Conservation (phyloP, 2,113 vertebrate species). For the Reinhardtius hippoglossoides region DNA sequence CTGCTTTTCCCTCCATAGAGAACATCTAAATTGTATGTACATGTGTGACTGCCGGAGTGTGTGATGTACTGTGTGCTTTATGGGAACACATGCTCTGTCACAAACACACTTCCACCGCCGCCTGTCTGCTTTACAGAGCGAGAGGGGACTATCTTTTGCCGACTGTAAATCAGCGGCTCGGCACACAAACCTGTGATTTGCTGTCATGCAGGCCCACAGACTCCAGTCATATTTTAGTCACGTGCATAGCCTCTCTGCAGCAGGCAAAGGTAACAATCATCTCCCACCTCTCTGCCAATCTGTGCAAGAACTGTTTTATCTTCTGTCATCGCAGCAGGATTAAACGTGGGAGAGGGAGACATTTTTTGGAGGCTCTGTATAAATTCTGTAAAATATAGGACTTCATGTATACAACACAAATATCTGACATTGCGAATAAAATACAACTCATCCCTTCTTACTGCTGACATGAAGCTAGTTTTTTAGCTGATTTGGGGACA, state of each 20-base stretch:
- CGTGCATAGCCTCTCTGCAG: slow-evolving; percentile 12
- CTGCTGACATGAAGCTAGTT: slow-evolving; percentile 44
- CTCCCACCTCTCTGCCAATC: slow-evolving; percentile 28
- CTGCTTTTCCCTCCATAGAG: neutral
- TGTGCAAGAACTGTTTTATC: slow-evolving; percentile 36
- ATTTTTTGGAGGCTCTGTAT: neutral
- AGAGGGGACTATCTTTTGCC: neutral
- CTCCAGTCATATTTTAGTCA: slow-evolving; percentile 34
- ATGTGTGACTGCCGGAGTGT: slow-evolving; percentile 21
- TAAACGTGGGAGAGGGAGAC: neutral
- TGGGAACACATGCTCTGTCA: slow-evolving; percentile 37
- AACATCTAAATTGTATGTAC: slow-evolving; percentile 23
- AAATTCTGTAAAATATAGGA: neutral
- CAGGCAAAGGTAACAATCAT: slow-evolving; percentile 40
- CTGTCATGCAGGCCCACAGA: slow-evolving; percentile 25
- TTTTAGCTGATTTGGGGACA: slow-evolving; percentile 60
- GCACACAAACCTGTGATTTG: slow-evolving; percentile 41
- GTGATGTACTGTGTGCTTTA: slow-evolving; percentile 31
- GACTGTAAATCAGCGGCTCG: slow-evolving; percentile 49
- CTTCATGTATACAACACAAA: slow-evolving; percentile 4
- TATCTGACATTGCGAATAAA: slow-evolving; percentile 38
- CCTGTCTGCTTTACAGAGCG: slow-evolving; percentile 38
- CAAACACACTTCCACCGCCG: slow-evolving; percentile 29
- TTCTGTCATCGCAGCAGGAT: slow-evolving; percentile 6
- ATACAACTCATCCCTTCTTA: slow-evolving; percentile 35